Evolutionary conservation across 2,888 invertebrate species (phyloP).

Genomic region (Drosophila kuntzei): DNA sequence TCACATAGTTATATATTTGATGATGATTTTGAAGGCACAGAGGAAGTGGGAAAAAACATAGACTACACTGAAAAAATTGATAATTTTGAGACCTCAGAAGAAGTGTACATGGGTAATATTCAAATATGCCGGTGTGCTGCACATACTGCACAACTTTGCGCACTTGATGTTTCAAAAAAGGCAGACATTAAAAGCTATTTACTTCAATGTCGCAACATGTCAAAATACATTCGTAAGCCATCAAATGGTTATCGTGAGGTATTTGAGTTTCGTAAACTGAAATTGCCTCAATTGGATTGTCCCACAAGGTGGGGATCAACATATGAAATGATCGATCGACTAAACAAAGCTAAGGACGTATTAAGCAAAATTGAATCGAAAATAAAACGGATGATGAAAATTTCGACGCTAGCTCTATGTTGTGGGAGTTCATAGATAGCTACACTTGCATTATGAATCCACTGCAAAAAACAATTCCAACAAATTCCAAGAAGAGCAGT

Average conservation of each 20-base stretch:
- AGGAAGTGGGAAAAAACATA: not conserved
- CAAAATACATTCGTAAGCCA: conserved; percentile 1
- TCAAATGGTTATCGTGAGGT: not conserved
- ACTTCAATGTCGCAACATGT: not conserved
- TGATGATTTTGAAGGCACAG: not conserved
- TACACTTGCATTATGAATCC: not conserved
- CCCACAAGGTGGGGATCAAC: too few species aligned
- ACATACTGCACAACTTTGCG: too few species aligned
- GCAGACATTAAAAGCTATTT: conserved; percentile 1
- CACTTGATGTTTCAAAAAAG: not conserved
- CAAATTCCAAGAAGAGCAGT: conserved; percentile 7
- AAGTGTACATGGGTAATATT: too few species aligned
- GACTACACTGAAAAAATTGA: too few species aligned
- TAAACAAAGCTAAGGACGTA: too few species aligned
- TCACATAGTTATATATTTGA: conserved; percentile 1
- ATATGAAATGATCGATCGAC: too few species aligned
- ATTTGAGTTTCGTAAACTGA: not conserved
- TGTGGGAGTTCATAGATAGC: not conserved
- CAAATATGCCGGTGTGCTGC: too few species aligned
- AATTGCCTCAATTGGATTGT: not conserved
- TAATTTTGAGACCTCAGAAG: too few species aligned
- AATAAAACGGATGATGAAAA: too few species aligned
- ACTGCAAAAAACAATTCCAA: too few species aligned
- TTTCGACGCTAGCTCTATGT: not conserved
- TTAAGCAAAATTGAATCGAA: too few species aligned